Evolutionary conservation across 2,888 invertebrate genomes (phyloP), one percentile per base, ranked within the genome.

Genomic region (Raillietiella orientalis): DNA sequence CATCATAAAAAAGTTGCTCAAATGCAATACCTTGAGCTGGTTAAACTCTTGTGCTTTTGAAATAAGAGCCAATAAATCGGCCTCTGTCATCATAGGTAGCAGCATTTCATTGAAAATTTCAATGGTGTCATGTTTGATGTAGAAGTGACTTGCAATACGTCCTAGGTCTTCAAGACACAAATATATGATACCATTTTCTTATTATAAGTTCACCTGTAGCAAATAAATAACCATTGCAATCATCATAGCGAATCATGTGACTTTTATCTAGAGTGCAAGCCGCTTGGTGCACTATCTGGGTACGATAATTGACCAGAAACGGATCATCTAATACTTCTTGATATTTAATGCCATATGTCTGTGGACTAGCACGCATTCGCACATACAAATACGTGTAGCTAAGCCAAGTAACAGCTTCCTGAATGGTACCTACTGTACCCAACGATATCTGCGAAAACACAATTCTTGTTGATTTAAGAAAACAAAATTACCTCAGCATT

Each of bases 381-480:
- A 87, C 75, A 46, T 67, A 84, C 15, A 96, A 53, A 43, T 96
- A 93, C 0, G 93, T 90, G 43, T 93, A 96, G 39, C 77, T 79
- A 14, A 99, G 51, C 96, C 96, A 99, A 43, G 79, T 70, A 1
- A 93, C 74, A 0, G 87, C 96, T 48, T 99, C 96, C 31, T 72
- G 69, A 4, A 93, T 59, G 39, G 75, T 93, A 0, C 75, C 66
- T 15, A 99, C 82, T 2, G 87, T 93, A n/a, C 96, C 93, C 10
- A 90, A 52, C 1, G 77, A 65, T 26, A 84, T 62, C 66, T 71
- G 42, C 14, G 41, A 44, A 36, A 31, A 32, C 15, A 16, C 9
- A 8, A 22, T n/a, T 6, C n/a, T 11, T 9, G 22, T n/a, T 11
- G 6, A n/a, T 6, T 22, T 20, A 30, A 14, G 11, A 11, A 31